Percentiles rank a stretch among this genome's conserved stretches.
Evolutionary conservation across 2,113 vertebrate genomes (phyloP).

Genomic region (Peucedramus taeniatus): DNA sequence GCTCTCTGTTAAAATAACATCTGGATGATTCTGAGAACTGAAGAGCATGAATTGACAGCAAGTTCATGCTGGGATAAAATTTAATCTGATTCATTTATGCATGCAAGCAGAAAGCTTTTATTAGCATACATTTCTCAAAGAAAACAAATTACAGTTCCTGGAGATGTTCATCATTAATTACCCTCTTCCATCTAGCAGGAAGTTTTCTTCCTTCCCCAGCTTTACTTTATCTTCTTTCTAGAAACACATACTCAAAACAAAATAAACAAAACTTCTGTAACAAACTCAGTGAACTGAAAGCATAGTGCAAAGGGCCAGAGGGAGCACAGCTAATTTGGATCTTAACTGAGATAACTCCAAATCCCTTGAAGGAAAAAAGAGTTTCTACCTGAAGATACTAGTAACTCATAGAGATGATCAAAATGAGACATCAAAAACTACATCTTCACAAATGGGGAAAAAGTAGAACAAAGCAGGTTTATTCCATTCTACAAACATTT

Average conservation of each 20-base stretch:
- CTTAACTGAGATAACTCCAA: not conserved
- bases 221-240: not conserved
- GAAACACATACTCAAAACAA: not conserved
- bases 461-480: not conserved
- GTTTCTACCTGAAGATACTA: not conserved
- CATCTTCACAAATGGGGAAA: not conserved
- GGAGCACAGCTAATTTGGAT: not conserved
- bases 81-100: slow-evolving; percentile 23
- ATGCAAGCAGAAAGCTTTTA: slow-evolving; percentile 18
- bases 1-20: not conserved
- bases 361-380: not conserved
- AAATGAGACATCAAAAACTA: not conserved
- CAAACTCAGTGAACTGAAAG: not conserved
- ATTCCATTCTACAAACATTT: not conserved
- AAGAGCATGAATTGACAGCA: not conserved
- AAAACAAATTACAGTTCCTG: slow-evolving; percentile 25
- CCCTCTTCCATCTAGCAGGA: not conserved
- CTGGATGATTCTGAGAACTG: not conserved
- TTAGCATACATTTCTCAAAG: slow-evolving; percentile 7
- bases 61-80: slow-evolving; percentile 35
- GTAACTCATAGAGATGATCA: not conserved
- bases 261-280: slow-evolving; percentile 20
- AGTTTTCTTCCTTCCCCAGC: not conserved
- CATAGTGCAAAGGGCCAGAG: not conserved
- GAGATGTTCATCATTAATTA: not conserved